These are phyloP conservation scores for Craseonycteris thonglongyai DNA, from an alignment of 2,113 vertebrate species.

Conservation along the genomic window DNA sequence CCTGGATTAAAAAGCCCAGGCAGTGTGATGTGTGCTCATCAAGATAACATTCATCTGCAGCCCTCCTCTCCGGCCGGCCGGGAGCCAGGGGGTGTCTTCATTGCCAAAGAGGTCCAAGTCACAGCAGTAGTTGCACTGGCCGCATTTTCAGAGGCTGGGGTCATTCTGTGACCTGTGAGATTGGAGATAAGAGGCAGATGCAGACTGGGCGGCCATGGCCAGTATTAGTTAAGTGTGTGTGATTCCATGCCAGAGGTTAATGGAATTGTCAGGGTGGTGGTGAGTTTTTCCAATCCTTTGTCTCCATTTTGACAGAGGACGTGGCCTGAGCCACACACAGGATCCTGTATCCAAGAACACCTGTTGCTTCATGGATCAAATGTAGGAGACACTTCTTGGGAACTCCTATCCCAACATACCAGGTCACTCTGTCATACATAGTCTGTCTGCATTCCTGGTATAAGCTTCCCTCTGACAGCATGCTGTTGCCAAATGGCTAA, in stretches of 20 bases:
- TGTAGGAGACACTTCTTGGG: not conserved
- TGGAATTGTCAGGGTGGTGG: not conserved
- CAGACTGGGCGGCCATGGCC: not conserved
- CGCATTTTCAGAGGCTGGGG: not conserved
- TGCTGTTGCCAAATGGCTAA: not conserved
- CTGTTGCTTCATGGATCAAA: not conserved
- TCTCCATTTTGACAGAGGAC: conserved; percentile 6
- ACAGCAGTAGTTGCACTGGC: not conserved
- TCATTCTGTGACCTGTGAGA: not conserved
- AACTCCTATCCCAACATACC: not conserved
- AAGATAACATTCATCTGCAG: not conserved
- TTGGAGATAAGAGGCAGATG: conserved; percentile 8
- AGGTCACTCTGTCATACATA: not conserved
- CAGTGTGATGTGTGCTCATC: not conserved
- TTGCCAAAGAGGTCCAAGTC: not conserved
- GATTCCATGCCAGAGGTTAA: not conserved
- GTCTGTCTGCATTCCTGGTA: not conserved
- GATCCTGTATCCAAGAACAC: conserved; percentile 32
- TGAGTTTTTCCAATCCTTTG: not conserved
- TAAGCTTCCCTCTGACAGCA: not conserved
- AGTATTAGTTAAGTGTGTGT: not conserved
- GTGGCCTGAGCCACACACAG: not conserved
- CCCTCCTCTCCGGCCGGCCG: not conserved
- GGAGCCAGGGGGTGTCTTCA: not conserved
- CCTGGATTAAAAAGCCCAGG: not conserved